phyloP scores from a whole-genome alignment of 2,113 vertebrate genomes.

The Limanda limanda region DNA sequence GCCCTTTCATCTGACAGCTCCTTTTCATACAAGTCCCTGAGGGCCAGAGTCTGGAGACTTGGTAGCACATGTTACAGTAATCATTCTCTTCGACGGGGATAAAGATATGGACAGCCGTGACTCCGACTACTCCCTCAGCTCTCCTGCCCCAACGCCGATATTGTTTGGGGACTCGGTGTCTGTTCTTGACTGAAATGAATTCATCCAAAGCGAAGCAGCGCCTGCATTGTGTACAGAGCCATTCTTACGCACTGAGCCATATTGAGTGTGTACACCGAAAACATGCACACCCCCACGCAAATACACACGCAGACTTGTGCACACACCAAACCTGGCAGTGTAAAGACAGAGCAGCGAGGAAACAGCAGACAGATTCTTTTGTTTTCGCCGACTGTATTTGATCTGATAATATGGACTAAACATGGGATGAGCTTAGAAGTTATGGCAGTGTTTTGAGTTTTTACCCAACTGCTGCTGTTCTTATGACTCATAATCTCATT shows the following conservation, averaged over 20 bases:
- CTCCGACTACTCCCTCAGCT: constrained; percentile 39
- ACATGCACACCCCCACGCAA: constrained; percentile 17
- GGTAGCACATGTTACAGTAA: constrained; percentile 62
- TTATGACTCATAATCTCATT: constrained; percentile 45
- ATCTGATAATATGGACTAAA: constrained; percentile 18
- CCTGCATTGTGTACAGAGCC: constrained; percentile 35
- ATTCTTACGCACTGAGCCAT: not conserved
- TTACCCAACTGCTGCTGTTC: constrained; percentile 14
- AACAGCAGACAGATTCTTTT: constrained; percentile 27
- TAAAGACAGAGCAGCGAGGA: constrained; percentile 16
- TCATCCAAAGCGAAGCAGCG: constrained; percentile 46
- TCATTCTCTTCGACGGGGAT: constrained; percentile 67
- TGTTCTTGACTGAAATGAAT: constrained; percentile 57
- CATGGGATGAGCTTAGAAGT: not conserved
- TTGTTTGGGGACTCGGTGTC: constrained; percentile 70
- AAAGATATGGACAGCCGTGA: constrained; percentile 61
- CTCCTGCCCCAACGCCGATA: constrained; percentile 48
- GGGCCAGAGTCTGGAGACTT: constrained; percentile 61
- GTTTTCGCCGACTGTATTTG: constrained; percentile 36
- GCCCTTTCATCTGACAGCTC: constrained; percentile 72
- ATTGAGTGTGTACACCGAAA: constrained; percentile 51
- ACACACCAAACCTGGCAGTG: not conserved
- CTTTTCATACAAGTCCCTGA: constrained; percentile 60
- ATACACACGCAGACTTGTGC: constrained; percentile 5
- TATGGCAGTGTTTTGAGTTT: not conserved